Evolutionary conservation across 2,888 invertebrate species (phyloP).

Genomic region (Exocentrus adspersus): DNA sequence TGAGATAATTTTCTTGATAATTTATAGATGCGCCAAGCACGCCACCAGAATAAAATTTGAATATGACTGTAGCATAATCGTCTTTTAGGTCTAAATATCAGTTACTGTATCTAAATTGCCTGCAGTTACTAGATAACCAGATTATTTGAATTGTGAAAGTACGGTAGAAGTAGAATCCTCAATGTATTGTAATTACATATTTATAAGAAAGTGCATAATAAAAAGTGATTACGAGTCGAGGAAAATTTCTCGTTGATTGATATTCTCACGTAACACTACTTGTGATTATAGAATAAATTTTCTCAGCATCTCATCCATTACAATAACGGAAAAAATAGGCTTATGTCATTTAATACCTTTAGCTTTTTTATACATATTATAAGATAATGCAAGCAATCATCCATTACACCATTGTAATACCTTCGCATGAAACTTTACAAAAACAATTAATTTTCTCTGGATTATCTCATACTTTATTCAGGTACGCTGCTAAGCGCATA

Average conservation of each 20-base stretch:
- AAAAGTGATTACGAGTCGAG: background rate
- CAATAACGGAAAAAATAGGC: background rate
- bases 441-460: background rate
- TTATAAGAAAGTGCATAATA: background rate
- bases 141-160: background rate
- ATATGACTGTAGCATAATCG: background rate
- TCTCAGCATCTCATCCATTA: background rate
- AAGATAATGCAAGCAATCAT: background rate
- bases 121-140: background rate
- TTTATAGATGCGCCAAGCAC: background rate
- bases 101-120: background rate
- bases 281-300: background rate
- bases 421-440: no score
- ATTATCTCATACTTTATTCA: background rate
- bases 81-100: background rate
- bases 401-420: background rate
- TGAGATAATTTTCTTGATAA: slow-evolving; percentile 5
- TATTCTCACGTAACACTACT: background rate
- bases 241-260: background rate
- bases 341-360: background rate
- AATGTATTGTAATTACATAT: background rate
- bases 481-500: background rate
- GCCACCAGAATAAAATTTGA: background rate
- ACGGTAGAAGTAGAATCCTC: background rate
- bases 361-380: background rate